phyloP scores from a whole-genome alignment of 2,797 vertebrate species.

The Chromobotia macracanthus region DNA sequence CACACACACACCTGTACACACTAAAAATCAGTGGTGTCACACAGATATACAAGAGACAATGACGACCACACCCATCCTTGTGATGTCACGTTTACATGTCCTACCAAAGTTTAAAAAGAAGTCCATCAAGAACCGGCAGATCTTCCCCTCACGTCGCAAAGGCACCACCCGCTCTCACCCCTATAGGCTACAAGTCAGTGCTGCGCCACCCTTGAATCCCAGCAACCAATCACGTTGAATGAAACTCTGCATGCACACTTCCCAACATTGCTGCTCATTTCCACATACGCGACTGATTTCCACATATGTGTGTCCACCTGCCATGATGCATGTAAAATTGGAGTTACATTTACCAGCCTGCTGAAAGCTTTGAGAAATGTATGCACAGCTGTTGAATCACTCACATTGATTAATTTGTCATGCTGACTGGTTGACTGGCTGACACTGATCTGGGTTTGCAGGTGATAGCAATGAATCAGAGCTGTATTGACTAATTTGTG shows the following conservation, averaged over 20 bases:
- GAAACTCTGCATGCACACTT: constrained; percentile 21
- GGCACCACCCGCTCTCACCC: constrained; percentile 64
- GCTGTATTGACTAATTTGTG: background rate
- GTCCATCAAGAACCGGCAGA: constrained; percentile 48
- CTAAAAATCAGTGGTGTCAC: background rate
- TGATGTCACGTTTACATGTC: too few species aligned
- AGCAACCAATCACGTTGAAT: constrained; percentile 38
- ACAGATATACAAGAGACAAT: background rate
- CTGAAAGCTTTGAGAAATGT: constrained; percentile 13
- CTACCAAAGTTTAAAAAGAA: constrained; percentile 50
- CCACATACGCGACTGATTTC: too few species aligned
- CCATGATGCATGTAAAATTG: too few species aligned
- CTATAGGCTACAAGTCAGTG: constrained; percentile 76
- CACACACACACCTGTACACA: background rate
- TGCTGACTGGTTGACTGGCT: background rate
- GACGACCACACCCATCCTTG: too few species aligned
- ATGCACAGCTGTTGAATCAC: background rate
- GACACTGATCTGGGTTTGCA: background rate
- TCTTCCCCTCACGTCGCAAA: constrained; percentile 54
- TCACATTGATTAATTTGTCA: background rate
- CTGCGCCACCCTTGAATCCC: constrained; percentile 14
- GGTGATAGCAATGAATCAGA: background rate
- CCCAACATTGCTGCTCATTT: constrained; percentile 53
- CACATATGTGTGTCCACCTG: too few species aligned
- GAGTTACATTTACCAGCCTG: too few species aligned